Evolutionary conservation across 2,797 vertebrate species (phyloP).

Genomic region (Sphaeramia orbicularis): DNA sequence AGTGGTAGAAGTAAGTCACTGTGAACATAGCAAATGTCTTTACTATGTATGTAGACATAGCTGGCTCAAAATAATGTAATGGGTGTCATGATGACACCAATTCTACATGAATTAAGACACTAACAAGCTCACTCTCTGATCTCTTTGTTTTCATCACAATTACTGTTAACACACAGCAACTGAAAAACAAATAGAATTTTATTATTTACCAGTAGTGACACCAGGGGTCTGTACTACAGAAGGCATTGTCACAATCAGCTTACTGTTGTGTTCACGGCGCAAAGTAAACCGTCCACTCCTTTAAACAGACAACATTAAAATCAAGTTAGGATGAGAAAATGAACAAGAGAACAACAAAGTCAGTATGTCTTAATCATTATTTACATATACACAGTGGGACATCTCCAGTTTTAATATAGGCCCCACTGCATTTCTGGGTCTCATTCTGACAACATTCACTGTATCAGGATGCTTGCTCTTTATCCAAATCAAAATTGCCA

Average conservation of each 20-base stretch:
- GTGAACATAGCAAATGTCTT: not conserved
- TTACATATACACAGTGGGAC: not conserved
- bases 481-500: no score
- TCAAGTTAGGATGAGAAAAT: not conserved
- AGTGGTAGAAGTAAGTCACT: not conserved
- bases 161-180: not conserved
- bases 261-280: constrained; percentile 95
- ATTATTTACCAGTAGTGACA: constrained; percentile 45
- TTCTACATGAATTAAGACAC: not conserved
- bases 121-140: not conserved
- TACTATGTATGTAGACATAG: not conserved
- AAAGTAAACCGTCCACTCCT: constrained; percentile 86
- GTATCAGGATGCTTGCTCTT: no score
- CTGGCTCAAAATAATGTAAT: not conserved
- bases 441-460: no score
- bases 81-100: no score
- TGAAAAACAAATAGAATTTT: not conserved
- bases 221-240: constrained; percentile 37
- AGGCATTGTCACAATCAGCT: constrained; percentile 89
- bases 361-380: no score
- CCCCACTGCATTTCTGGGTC: no score
- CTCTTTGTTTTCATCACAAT: not conserved
- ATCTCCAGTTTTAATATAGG: no score
- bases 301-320: constrained; percentile 15
- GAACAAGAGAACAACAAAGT: no score